Percentiles rank a stretch among this genome's conserved stretches.
phyloP scores from a whole-genome alignment of 2,888 invertebrate genomes.

The Nomada ruficornis region DNA sequence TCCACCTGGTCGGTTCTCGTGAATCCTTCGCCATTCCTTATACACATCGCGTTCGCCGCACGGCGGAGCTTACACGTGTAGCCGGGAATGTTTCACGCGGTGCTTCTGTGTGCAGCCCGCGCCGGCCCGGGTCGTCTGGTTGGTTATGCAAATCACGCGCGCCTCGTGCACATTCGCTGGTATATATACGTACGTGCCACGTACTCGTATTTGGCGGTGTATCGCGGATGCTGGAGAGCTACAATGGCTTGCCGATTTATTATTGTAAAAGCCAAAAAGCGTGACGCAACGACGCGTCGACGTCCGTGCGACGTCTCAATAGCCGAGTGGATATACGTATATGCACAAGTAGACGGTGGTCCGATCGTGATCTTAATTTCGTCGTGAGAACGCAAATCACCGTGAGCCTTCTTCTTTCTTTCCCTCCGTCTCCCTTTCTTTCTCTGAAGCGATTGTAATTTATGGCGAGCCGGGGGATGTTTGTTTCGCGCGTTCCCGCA shows the following conservation, averaged over 20 bases:
- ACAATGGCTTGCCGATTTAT: slow-evolving; percentile 80
- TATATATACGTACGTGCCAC: neutral
- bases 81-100: slow-evolving; percentile 58
- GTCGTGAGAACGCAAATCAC: slow-evolving; percentile 46
- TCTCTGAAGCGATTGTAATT: slow-evolving; percentile 36
- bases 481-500: slow-evolving; percentile 45
- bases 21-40: slow-evolving; percentile 64
- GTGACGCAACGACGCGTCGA: slow-evolving; percentile 78
- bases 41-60: slow-evolving; percentile 52
- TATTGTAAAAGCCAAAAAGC: slow-evolving; percentile 73
- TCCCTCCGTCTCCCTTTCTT: neutral
- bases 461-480: slow-evolving; percentile 51
- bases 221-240: slow-evolving; percentile 64
- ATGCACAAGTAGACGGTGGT: too few species aligned
- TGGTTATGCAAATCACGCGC: slow-evolving; percentile 80
- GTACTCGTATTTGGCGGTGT: slow-evolving; percentile 6
- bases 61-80: slow-evolving; percentile 67
- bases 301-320: slow-evolving; percentile 75
- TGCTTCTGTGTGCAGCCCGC: slow-evolving; percentile 59
- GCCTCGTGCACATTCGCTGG: slow-evolving; percentile 48
- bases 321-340: slow-evolving; percentile 10
- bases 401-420: neutral
- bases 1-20: slow-evolving; percentile 67
- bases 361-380: slow-evolving; percentile 68
- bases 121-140: slow-evolving; percentile 61